Evolutionary conservation across 2,113 vertebrate species (phyloP), one percentile per base, ranked within the genome.

Genomic region (Amblyornis subalaris): DNA sequence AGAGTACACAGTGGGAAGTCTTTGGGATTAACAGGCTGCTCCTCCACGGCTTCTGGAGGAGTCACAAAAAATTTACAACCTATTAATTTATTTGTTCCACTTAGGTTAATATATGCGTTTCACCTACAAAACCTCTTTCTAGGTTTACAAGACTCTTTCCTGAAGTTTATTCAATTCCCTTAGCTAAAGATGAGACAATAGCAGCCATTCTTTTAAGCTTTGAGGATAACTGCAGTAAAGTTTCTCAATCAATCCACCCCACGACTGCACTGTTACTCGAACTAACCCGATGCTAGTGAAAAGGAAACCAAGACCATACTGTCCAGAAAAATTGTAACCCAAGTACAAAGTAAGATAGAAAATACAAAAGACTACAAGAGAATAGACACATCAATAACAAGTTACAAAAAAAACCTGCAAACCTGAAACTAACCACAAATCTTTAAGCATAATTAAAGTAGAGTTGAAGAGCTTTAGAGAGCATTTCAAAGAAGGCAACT

Each of bases 201-300:
- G 19, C 33, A 87, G n/a, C 17, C 18, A n/a, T 29, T 33, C 23
- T 48, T 45, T 15, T 14, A 35, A 57, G 36, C n/a, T 66, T 73
- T 38, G 25, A 77, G 73, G 60, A 14, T 14, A 66, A 86, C 0
- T 24, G 17, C 60, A 88, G 21, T 36, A 0, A 79, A 66, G 24
- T 45, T 73, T 31, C 33, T 38, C 48, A 23, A 14, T 23, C 35
- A 61, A 70, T 23, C 50, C 29, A 66, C 12, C 5, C 44, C 19
- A 45, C 2, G 6, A 48, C 28, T 16, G 9, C 12, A 22, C 45
- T 64, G 13, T 61, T 60, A 75, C 8, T 54, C 0, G 10, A 40
- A 75, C 57, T 36, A 74, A 78, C 7, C 24, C 9, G 25, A 47
- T 0, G 0, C 29, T 1, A 86, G 18, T 29, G 28, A 58, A 82